Base-by-base conservation (phyloP, 2,113 vertebrate genomes). In the Antennarius striatus region DNA sequence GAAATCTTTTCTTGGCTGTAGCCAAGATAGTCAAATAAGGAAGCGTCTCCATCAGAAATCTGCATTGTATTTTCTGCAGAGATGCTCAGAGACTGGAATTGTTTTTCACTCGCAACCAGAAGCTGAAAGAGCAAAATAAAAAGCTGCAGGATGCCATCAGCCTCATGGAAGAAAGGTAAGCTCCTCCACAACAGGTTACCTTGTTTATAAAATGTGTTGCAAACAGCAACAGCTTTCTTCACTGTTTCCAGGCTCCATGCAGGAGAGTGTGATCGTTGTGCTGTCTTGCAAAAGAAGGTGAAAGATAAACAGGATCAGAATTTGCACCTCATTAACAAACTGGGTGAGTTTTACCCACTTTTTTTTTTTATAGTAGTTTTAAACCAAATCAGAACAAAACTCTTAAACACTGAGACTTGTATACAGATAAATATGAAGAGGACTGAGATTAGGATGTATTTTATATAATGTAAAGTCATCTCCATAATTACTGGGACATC, bases 41-140 rank as follows among this genome's bases (percentile, higher is more conserved):
- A 1, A 22, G 22, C 2, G 22, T 40, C 39, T 40, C 10, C 39
- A 43, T 47, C 6, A 14, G 10, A 29, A 46, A 13, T 17, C 30
- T 53, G 7, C 45, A 16, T 8, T 12, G 9, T 13, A n/a, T 49
- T 53, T 70, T 83, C 68, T 62, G 42, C 69, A 99, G 98, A 88
- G 98, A 99, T 87, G 97, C 98, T 52, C 94, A 97, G 77, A 96
- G 93, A 71, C 93, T 99, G 39, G 95, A 98, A 85, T 93, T 96
- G 75, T 98, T 96, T 88, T 96, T 94, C 82, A 94, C 85, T 45
- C 97, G 95, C 80, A 98, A 96, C 80, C 96, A 97, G 63, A 94
- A 96, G 62, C 91, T 98, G 54, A 95, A 95, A 80, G 95, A 98
- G 53, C 94, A 98, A 56, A 95, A 96, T 77, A 96, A 95, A 89